Evolutionary conservation across 2,888 invertebrate species (phyloP), one percentile per base, ranked within the genome.

Genomic region (Hylaea fasciaria): DNA sequence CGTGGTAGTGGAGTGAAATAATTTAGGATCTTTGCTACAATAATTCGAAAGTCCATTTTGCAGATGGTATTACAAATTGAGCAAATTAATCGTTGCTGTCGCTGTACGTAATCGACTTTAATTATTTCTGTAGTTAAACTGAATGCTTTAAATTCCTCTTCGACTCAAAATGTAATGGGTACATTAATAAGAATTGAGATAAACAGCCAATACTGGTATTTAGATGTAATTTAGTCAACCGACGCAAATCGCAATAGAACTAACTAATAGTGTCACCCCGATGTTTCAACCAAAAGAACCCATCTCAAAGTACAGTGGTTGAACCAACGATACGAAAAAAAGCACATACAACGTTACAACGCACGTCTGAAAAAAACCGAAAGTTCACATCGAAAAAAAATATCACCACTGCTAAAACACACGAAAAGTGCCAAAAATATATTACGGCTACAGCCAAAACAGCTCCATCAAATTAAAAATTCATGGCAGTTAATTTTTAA

Each of bases 381-480:
- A 37, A 37, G n/a, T n/a, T 14, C 8, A 37, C 37, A 13, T 40
- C n/a, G 12, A n/a, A 13, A 13, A 13, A 13, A 3, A 17, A 17
- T 17, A 11, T 22, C 9, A 10, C 13, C 14, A 16, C 14, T 13
- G 5, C 47, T n/a, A 16, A 10, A 13, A 13, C 8, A 8, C 14
- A 13, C n/a, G 11, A 22, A 4, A 3, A 28, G 8, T 16, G 46
- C 51, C 9, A 51, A 46, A 46, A 13, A 40, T 17, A 45, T 11
- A 40, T 12, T 14, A 17, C 22, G 2, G 9, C 10, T 3, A 13
- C 13, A 52, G 48, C 48, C 45, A 32, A 62, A 62, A 52, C 32
- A 44, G 48, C 52, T 54, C 43, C 37, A 52, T 52, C 41, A 47
- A 58, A 65, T 69, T 65, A 60, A 62, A 65, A 65, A 61, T 60